Evolutionary conservation across 1,140 invertebrate species (phyloP).

Genomic region (Colletes latitarsis): DNA sequence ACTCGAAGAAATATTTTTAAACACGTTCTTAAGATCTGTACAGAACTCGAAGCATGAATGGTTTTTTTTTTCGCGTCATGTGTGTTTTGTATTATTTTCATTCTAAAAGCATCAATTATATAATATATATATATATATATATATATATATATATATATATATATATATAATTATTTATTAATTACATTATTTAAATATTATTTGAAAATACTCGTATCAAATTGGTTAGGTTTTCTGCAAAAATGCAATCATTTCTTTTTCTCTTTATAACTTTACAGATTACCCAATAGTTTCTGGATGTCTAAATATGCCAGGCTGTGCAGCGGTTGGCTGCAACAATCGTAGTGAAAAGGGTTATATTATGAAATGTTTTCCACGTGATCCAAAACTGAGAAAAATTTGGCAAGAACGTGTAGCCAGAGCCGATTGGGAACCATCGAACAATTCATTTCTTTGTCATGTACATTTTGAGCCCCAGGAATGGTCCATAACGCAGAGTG

Average conservation of each 20-base stretch:
- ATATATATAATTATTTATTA: neutral
- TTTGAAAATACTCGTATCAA: neutral
- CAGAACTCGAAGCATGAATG: neutral
- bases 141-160: neutral
- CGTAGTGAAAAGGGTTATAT: conserved; percentile 78
- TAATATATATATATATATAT: neutral
- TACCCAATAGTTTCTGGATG: conserved; percentile 13
- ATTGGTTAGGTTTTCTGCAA: neutral
- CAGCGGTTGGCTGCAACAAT: conserved; percentile 78
- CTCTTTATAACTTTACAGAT: conserved; percentile 42
- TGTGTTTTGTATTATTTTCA: neutral
- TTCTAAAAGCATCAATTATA: neutral
- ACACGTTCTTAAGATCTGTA: neutral
- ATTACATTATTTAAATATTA: neutral
- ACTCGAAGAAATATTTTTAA: neutral
- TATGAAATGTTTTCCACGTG: conserved; percentile 79
- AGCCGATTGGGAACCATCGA: conserved; percentile 77
- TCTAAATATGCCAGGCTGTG: conserved; percentile 76
- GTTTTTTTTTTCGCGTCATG: neutral
- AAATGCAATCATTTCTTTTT: neutral
- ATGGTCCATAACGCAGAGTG: conserved; percentile 71
- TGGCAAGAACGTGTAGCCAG: conserved; percentile 76
- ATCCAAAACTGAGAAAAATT: conserved; percentile 72
- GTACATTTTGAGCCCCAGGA: conserved; percentile 74
- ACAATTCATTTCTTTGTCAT: conserved; percentile 78